Evolutionary conservation across 2,113 vertebrate species (phyloP), one percentile per base, ranked within the genome.

Genomic region (Paralichthys olivaceus): DNA sequence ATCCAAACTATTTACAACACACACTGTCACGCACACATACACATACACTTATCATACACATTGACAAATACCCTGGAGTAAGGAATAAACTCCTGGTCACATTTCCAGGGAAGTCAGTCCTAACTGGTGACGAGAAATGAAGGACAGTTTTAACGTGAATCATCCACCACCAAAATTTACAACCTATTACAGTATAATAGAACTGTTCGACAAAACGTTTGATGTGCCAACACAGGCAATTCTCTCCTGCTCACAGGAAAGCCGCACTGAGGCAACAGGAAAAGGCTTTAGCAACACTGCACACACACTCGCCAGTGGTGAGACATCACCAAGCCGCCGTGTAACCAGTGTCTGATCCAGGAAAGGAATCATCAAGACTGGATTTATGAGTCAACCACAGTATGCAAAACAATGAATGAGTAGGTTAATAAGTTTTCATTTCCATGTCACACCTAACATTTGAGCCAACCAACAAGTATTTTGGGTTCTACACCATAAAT

Each of bases 201-300:
- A 67, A 29, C 4, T 19, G 37, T 47, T 78, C 60, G 59, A 63
- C 55, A 67, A 75, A 68, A 26, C 19, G 6, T 72, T 73, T 51
- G 12, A 40, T 80, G 81, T 78, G 75, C 53, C 77, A 84, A 80
- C 53, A 72, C 32, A 62, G 73, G 67, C 28, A 81, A 83, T 79
- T 86, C 60, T 88, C 59, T 58, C 75, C 15, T 29, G 25, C 29
- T 78, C 26, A 65, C 65, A 84, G 84, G 74, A 84, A 84, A 89
- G 61, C 55, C 19, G 2, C 45, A 49, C 53, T 75, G 70, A 70
- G 66, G 89, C 77, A 91, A 91, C 85, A 89, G 81, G 83, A 84
- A 85, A 58, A 65, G 59, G 32, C 43, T 87, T 74, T 64, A 45
- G 77, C 72, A 79, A 75, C 61, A 55, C 32, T 29, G 11, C 58